Conservation (phyloP, 2,797 vertebrate genomes). For the Choloepus didactylus region DNA sequence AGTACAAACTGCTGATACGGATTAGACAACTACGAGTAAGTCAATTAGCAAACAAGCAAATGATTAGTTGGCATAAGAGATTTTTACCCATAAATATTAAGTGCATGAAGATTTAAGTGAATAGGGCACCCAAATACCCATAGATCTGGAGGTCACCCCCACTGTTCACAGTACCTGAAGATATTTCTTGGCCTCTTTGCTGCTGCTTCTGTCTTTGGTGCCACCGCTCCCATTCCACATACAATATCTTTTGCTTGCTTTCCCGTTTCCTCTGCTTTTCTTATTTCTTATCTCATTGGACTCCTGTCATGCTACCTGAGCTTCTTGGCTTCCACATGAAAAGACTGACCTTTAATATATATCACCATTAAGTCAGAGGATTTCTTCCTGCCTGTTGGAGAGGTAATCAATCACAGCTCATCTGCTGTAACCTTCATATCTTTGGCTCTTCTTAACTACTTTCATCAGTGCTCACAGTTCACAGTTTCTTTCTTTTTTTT, state of each 20-base stretch:
- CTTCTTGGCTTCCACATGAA: constrained; percentile 20
- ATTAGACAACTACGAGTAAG: not conserved
- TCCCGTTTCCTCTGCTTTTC: not conserved
- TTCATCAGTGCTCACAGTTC: not conserved
- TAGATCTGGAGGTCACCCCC: not conserved
- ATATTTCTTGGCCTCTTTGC: not conserved
- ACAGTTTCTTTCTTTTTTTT: not conserved
- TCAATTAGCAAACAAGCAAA: not conserved
- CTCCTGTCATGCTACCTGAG: constrained; percentile 18
- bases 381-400: constrained; percentile 18
- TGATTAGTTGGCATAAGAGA: not conserved
- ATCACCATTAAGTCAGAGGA: not conserved
- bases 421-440: not conserved
- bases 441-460: not conserved
- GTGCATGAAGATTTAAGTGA: not conserved
- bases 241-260: not conserved
- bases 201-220: not conserved
- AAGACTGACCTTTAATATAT: constrained; percentile 44
- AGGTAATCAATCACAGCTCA: constrained; percentile 55
- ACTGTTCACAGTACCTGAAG: not conserved
- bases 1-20: not conserved
- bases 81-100: not conserved
- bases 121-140: not conserved
- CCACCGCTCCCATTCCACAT: not conserved
- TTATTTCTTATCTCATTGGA: constrained; percentile 10